Evolutionary conservation across 2,113 vertebrate species (phyloP), one percentile per base, ranked within the genome.

Genomic region (Equus przewalskii): DNA sequence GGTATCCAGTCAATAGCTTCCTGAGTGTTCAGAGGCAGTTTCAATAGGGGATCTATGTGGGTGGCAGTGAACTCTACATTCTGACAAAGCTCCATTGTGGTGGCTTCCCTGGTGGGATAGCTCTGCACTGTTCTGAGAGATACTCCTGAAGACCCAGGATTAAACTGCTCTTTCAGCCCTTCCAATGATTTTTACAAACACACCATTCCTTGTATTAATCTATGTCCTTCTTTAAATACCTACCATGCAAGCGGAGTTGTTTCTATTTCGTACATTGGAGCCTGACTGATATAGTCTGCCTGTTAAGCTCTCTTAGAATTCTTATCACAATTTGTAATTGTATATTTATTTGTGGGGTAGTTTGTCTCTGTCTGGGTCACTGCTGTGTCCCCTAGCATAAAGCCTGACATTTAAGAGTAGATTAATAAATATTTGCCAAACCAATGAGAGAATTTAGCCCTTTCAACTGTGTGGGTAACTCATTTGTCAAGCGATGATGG

Each of bases 401-500:
- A 93, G 18, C 26, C 64, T 79, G 56, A 60, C 16, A 36, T 83
- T 28, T 49, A 75, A 78, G 19, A 44, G 19, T 44, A 82, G 21
- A 67, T 82, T 86, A 89, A 94, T 90, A 94, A 75, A 64, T 95
- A 92, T 94, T 87, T 97, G 56, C 64, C 70, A 95, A 97, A 84
- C 69, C 83, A 94, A 44, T 54, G 76, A 92, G 67, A 95, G n/a
- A 83, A 97, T 98, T 98, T 98, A 98, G 60, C 97, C 97, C 97
- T 97, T 98, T 91, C 86, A 97, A 14, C 87, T 80, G 44, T 62
- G 82, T 82, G 96, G 84, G 60, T 96, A 97, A 96, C 95, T 89
- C 75, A 82, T 94, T 96, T 88, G 36, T 95, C 85, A 96, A 36
- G 41, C 88, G 87, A 97, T 90, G 10, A 4, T 24, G 15, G 90